These are phyloP conservation scores for Ceuthmochares aereus DNA, from an alignment of 2,113 vertebrate species.

Conservation along the genomic window DNA sequence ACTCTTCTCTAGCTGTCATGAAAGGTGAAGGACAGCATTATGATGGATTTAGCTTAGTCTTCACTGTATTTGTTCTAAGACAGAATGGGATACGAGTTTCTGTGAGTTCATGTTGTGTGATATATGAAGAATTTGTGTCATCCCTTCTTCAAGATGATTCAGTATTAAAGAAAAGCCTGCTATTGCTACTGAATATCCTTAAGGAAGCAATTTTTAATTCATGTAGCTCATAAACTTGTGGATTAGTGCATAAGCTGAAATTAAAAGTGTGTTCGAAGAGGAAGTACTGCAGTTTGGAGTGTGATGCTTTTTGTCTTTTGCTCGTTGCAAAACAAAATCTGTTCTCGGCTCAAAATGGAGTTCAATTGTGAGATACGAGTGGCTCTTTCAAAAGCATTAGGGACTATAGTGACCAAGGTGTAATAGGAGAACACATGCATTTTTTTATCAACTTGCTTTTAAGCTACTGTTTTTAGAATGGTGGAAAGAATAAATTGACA, in stretches of 20 bases:
- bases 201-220: not conserved
- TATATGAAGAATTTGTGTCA: not conserved
- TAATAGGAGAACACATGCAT: not conserved
- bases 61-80: not conserved
- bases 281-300: not conserved
- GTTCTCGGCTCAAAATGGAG: not conserved
- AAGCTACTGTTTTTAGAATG: not conserved
- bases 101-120: fast-evolving
- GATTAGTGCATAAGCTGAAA: slow-evolving; percentile 13
- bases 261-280: not conserved
- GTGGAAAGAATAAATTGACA: not conserved
- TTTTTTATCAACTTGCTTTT: not conserved
- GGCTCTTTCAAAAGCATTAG: not conserved
- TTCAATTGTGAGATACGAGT: not conserved
- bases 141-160: not conserved
- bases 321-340: not conserved
- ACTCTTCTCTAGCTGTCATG: not conserved
- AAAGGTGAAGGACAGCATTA: not conserved
- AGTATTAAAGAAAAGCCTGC: not conserved
- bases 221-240: not conserved
- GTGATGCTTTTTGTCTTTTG: not conserved
- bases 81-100: not conserved
- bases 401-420: not conserved
- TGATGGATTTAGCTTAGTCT: not conserved
- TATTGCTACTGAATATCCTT: not conserved